These are phyloP conservation scores for Polyergus mexicanus DNA, from an alignment of 1,140 invertebrate species.

Conservation along the genomic window DNA sequence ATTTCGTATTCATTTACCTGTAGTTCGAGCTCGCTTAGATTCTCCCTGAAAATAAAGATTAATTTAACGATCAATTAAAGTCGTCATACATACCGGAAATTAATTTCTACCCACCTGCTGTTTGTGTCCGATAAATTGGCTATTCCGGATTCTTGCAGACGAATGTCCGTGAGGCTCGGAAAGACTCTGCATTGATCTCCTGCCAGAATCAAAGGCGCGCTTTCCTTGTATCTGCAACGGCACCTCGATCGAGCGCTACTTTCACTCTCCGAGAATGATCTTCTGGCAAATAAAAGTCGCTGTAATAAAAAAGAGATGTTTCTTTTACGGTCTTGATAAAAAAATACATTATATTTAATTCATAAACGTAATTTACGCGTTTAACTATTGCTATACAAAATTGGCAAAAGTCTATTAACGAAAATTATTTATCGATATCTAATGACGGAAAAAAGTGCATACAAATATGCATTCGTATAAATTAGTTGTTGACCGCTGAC, in stretches of 20 bases:
- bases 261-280: conserved; percentile 79
- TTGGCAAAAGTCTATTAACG: background rate
- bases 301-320: conserved; percentile 59
- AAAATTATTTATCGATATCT: background rate
- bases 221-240: conserved; percentile 19
- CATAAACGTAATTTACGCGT: background rate
- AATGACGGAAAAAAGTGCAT: conserved; percentile 1
- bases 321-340: background rate
- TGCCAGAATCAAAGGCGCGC: conserved; percentile 24
- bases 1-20: conserved; percentile 75
- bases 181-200: conserved; percentile 73
- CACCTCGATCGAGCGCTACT: conserved; percentile 45
- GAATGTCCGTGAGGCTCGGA: conserved; percentile 79
- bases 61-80: conserved; percentile 37
- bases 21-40: conserved; percentile 76
- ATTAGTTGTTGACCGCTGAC: conserved; percentile 10
- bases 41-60: conserved; percentile 76
- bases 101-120: conserved; percentile 67
- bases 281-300: conserved; percentile 65
- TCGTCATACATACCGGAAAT: background rate
- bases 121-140: conserved; percentile 72
- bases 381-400: background rate
- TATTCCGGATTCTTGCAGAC: conserved; percentile 77
- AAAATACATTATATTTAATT: background rate
- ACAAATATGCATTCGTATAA: background rate